Evolutionary conservation across 1,140 invertebrate genomes (phyloP).

Genomic region (Sitophilus oryzae): DNA sequence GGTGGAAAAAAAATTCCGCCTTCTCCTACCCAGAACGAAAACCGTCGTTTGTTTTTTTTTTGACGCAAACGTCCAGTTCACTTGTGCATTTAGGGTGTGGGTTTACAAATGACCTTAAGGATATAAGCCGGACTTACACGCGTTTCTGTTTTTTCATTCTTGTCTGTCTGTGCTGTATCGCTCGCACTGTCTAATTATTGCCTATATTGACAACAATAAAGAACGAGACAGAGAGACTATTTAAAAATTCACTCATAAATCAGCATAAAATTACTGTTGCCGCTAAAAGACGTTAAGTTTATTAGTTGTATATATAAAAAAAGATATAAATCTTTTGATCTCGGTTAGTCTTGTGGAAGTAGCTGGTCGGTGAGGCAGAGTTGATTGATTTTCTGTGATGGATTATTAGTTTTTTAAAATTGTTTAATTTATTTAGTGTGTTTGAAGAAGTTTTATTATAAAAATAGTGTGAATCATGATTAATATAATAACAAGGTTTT

Average conservation of each 20-base stretch:
- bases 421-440: too few species aligned
- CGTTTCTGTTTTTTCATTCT: neutral
- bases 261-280: neutral
- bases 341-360: too few species aligned
- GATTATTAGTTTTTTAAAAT: too few species aligned
- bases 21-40: neutral
- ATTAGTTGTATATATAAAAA: too few species aligned
- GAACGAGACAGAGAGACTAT: neutral
- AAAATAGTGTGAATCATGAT: slow-evolving; percentile 9
- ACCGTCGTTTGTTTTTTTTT: neutral
- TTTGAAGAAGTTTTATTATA: too few species aligned
- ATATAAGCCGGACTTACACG: neutral
- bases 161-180: too few species aligned
- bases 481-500: slow-evolving; percentile 11
- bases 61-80: neutral
- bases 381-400: too few species aligned
- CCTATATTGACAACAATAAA: neutral
- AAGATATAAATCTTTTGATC: too few species aligned
- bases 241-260: neutral
- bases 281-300: neutral
- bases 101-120: neutral
- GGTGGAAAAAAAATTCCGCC: neutral
- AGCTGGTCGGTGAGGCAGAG: too few species aligned
- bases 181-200: too few species aligned
- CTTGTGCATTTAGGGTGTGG: neutral